Evolutionary conservation across 2,888 invertebrate genomes (phyloP), one percentile per base, ranked within the genome.

Genomic region (Rhamnusium bicolor): DNA sequence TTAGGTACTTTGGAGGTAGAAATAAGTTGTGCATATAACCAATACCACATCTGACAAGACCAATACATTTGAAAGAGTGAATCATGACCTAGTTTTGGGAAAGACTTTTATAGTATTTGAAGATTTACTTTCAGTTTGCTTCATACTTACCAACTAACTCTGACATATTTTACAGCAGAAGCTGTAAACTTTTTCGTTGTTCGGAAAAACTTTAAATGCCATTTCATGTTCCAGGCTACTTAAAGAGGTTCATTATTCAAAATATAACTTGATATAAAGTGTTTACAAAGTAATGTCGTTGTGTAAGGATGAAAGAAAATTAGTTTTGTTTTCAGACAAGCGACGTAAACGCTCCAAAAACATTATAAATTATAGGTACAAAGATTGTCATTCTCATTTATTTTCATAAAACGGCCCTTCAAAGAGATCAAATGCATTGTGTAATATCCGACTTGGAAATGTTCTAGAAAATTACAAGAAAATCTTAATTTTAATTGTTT

Each of bases 201-300:
- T 51, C 18, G 19, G 18, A 19, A 10, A 16, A 16, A 47, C 2
- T 47, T 12, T 47, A 47, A 47, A 51, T 60, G 58, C 8, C 58
- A 19, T 32, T 60, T 60, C 18, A 18, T 60, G 32, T 40, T 60
- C 16, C 29, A 2, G 18, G 56, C 16, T 18, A 29, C 32, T 60
- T 32, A 60, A 32, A 18, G 58, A 47, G 46, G 12, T 61, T 16
- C 47, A 47, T 46, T 61, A 61, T 61, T 47, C 61, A 24, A 61
- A 47, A 21, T 12, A 24, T 61, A 47, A 46, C 21, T 46, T 47
- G 47, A 27, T 49, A 51, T 51, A 63, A 49, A 63, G 49, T 63
- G 29, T 51, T 63, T 63, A 27, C 63, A 24, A 63, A 63, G 49
- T 63, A 24, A 51, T 63, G 49, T 47, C 63, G 49, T 2, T 56